A percentile compares a stretch with the other conserved stretches of the same genome.
Evolutionary conservation across 2,888 invertebrate genomes (phyloP).

Genomic region (Linnaemya tessellans): DNA sequence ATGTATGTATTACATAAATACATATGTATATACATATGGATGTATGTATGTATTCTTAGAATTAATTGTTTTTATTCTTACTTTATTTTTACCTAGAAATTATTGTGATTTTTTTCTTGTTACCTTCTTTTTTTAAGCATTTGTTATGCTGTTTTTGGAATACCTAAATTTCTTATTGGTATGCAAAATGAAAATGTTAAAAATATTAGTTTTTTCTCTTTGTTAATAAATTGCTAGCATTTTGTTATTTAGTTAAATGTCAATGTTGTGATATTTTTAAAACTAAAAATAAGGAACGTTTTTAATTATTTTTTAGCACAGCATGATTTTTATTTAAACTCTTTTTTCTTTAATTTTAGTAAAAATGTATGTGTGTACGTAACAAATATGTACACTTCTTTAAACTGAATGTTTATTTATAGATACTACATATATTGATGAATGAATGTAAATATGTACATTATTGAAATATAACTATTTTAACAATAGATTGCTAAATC

Average conservation of each 20-base stretch:
- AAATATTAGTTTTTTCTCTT: constrained; percentile 34
- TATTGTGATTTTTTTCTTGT: constrained; percentile 75
- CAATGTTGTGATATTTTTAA: constrained; percentile 55
- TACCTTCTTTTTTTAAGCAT: constrained; percentile 74
- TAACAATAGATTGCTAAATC: constrained; percentile 37
- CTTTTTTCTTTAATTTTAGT: constrained; percentile 14
- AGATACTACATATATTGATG: no score
- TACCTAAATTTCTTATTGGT: constrained; percentile 71
- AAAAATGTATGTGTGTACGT: constrained; percentile 29
- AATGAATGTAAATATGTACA: constrained; percentile 39
- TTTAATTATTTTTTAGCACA: constrained; percentile 45
- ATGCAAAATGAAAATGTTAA: constrained; percentile 61
- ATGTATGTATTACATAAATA: no score
- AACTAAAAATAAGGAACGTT: constrained; percentile 35
- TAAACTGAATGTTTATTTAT: constrained; percentile 46
- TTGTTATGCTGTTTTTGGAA: constrained; percentile 81
- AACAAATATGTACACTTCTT: neutral
- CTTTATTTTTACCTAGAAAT: constrained; percentile 71
- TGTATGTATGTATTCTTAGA: no score
- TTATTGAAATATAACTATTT: constrained; percentile 11
- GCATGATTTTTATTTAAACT: constrained; percentile 38
- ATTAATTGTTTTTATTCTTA: constrained; percentile 21
- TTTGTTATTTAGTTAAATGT: constrained; percentile 60
- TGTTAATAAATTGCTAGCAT: constrained; percentile 53
- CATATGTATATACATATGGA: no score